phyloP scores from a whole-genome alignment of 35 echinoderm and acorn worm species.

The Amphiura filiformis region DNA sequence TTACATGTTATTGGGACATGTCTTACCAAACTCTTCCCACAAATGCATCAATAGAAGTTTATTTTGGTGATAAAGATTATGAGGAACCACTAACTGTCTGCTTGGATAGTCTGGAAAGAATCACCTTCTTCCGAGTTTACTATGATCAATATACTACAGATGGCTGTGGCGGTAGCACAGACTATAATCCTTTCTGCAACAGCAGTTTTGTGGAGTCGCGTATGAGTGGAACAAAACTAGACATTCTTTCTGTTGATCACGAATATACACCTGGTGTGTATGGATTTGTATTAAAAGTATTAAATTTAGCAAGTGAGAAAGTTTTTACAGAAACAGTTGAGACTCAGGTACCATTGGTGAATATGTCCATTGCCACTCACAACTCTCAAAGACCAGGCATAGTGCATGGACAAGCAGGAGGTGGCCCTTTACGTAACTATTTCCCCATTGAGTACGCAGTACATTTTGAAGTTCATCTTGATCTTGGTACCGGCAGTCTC shows the following conservation, averaged over 20 bases:
- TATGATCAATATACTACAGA: not conserved
- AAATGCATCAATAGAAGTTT: slow-evolving; percentile 47
- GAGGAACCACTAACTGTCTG: not conserved
- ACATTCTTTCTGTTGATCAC: slow-evolving; percentile 6
- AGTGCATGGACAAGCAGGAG: not conserved
- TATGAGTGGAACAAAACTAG: not conserved
- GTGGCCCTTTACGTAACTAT: slow-evolving; percentile 40
- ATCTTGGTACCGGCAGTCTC: slow-evolving; percentile 47
- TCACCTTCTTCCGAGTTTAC: not conserved
- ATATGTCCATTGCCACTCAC: slow-evolving; percentile 3
- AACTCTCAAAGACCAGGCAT: slow-evolving; percentile 9
- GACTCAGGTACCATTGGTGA: slow-evolving; percentile 58
- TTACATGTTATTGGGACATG: slow-evolving; percentile 42
- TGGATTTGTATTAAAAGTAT: slow-evolving; percentile 11
- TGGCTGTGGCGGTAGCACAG: not conserved
- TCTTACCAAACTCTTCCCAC: slow-evolving; percentile 46
- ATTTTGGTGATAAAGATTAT: slow-evolving; percentile 32
- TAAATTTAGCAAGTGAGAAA: slow-evolving; percentile 62
- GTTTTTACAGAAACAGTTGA: slow-evolving; percentile 42
- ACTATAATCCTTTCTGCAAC: slow-evolving; percentile 13
- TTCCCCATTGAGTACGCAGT: slow-evolving; percentile 60
- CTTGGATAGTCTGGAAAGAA: slow-evolving; percentile 3
- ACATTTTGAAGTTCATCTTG: slow-evolving; percentile 16
- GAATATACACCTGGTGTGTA: slow-evolving; percentile 40
- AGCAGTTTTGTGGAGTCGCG: not conserved